These are phyloP conservation scores for Apis florea DNA, from an alignment of 1,140 invertebrate species.

Conservation along the genomic window DNA sequence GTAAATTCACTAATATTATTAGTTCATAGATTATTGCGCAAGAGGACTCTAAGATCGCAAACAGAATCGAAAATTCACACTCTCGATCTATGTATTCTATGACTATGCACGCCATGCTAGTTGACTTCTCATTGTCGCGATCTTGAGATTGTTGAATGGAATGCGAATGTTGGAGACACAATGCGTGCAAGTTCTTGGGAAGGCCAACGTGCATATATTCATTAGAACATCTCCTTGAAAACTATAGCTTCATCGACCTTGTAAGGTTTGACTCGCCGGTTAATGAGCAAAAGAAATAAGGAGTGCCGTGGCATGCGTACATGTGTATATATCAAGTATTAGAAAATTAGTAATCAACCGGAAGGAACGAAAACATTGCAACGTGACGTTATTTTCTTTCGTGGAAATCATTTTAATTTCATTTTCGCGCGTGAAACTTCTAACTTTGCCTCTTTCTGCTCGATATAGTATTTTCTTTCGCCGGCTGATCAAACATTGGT, in stretches of 20 bases:
- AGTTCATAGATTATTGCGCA: no score
- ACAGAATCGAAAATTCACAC: neutral
- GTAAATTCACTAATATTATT: no score
- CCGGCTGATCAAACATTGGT: neutral
- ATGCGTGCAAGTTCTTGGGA: conserved; percentile 32
- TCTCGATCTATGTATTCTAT: neutral
- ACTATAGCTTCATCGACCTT: conserved; percentile 49
- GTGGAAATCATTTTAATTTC: conserved; percentile 4
- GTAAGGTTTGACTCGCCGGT: conserved; percentile 40
- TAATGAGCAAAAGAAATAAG: conserved; percentile 15
- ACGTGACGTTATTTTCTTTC: conserved; percentile 37
- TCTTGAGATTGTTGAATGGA: neutral
- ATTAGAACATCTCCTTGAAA: conserved; percentile 53
- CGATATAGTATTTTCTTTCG: neutral
- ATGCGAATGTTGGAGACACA: conserved; percentile 6
- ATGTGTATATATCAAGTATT: neutral
- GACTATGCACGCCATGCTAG: neutral
- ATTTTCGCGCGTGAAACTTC: neutral
- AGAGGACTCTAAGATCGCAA: no score
- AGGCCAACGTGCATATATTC: conserved; percentile 39
- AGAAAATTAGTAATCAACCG: conserved; percentile 21
- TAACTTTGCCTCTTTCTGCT: neutral
- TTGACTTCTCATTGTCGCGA: neutral
- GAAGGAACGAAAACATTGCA: conserved; percentile 4
- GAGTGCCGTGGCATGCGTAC: neutral